Percentiles rank a stretch among this genome's conserved stretches.
Conservation (phyloP, 2,113 vertebrate genomes). For the Raphicerus campestris region DNA sequence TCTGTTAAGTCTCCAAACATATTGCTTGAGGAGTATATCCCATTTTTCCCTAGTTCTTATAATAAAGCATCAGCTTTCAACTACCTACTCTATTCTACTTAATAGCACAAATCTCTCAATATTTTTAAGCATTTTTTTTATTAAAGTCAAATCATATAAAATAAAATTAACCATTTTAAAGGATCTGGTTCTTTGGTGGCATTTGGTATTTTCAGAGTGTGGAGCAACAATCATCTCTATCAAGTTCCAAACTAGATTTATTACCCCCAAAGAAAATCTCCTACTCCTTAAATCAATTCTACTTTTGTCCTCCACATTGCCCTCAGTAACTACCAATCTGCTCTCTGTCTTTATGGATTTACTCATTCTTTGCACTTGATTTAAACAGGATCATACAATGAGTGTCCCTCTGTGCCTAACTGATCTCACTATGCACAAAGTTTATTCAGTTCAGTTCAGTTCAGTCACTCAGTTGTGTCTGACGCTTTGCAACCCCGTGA, state of each 20-base stretch:
- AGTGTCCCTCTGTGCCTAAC: background rate
- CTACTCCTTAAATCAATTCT: background rate
- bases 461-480: fast-evolving
- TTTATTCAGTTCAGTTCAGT: background rate
- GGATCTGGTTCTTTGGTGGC: background rate
- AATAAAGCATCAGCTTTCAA: no score
- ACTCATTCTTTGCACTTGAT: background rate
- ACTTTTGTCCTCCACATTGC: no score
- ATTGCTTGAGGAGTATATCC: background rate
- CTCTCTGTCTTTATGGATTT: background rate
- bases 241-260: background rate
- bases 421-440: background rate
- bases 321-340: background rate
- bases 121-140: background rate
- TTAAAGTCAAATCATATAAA: background rate
- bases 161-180: background rate
- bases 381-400: background rate
- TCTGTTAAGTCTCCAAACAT: background rate
- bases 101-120: background rate
- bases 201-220: background rate
- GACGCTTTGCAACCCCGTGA: background rate
- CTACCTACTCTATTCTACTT: background rate
- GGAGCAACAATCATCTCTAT: background rate
- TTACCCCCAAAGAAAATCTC: background rate
- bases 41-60: background rate